Evolutionary conservation across 2,888 invertebrate genomes (phyloP).

Genomic region (Oscheius sp.): DNA sequence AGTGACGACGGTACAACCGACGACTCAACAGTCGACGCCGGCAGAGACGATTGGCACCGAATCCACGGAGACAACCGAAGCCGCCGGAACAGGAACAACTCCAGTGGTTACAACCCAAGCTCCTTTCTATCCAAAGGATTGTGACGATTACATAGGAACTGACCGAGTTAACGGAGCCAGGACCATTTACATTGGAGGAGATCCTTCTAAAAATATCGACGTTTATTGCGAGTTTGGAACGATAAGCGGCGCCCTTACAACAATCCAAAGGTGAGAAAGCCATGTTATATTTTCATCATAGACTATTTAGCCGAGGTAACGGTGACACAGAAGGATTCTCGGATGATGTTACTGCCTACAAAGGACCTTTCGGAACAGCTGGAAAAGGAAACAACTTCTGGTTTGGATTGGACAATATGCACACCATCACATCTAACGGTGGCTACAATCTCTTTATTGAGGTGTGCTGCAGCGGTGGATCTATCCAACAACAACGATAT

Average conservation of each 20-base stretch:
- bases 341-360: conserved; percentile 19
- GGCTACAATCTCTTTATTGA: conserved; percentile 41
- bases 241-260: conserved; percentile 35
- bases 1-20: neutral
- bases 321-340: neutral
- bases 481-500: conserved; percentile 46
- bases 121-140: conserved; percentile 39
- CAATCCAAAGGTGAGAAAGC: conserved; percentile 41
- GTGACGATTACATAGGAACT: conserved; percentile 19
- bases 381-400: conserved; percentile 47
- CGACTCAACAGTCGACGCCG: neutral
- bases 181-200: conserved; percentile 40
- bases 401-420: conserved; percentile 56
- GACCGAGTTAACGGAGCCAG: conserved; percentile 31
- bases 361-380: conserved; percentile 39
- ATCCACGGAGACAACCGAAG: neutral
- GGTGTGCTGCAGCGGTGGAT: conserved; percentile 41
- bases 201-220: neutral
- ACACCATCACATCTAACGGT: conserved; percentile 21
- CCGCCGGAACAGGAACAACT: neutral
- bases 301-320: conserved; percentile 18
- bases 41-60: no score
- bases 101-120: conserved; percentile 13
- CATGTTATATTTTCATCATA: neutral
- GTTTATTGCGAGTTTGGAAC: conserved; percentile 42